Evolutionary conservation across 2,888 invertebrate genomes (phyloP).

Genomic region (Busseola fusca): DNA sequence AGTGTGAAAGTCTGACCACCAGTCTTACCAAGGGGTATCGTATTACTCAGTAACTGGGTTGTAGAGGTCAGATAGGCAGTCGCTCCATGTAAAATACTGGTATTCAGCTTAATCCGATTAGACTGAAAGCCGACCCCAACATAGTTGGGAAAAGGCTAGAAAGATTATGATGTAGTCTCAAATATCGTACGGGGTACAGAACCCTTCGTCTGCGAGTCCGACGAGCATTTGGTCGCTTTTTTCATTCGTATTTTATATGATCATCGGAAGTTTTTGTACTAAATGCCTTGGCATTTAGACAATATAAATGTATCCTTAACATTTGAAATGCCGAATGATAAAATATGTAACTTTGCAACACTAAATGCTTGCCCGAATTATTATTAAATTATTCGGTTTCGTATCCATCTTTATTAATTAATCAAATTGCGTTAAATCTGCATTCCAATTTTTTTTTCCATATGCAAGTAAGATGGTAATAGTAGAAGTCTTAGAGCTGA

Average conservation of each 20-base stretch:
- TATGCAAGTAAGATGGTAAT: constrained; percentile 3
- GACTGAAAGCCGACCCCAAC: too few relatives aligned
- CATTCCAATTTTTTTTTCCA: constrained; percentile 30
- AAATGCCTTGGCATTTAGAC: constrained; percentile 60
- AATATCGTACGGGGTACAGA: neutral
- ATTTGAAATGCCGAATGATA: constrained; percentile 52
- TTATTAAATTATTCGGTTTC: constrained; percentile 41
- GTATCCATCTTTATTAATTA: constrained; percentile 32
- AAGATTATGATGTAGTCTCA: too few relatives aligned
- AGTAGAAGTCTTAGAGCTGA: constrained; percentile 5
- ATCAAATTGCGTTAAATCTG: constrained; percentile 38
- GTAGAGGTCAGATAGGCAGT: too few relatives aligned
- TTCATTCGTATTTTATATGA: constrained; percentile 15
- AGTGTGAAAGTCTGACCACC: too few relatives aligned
- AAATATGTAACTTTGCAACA: constrained; percentile 45
- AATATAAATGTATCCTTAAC: constrained; percentile 56
- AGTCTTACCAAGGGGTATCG: too few relatives aligned
- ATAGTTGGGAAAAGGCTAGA: too few relatives aligned
- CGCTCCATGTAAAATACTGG: too few relatives aligned
- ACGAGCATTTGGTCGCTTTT: neutral
- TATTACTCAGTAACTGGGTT: too few relatives aligned
- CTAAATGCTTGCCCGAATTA: constrained; percentile 26
- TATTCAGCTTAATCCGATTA: too few relatives aligned
- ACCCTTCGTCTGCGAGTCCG: neutral
- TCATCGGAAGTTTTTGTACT: constrained; percentile 41